phyloP scores from a whole-genome alignment of 2,888 invertebrate species.

The Ommatoiulus sabulosus region DNA sequence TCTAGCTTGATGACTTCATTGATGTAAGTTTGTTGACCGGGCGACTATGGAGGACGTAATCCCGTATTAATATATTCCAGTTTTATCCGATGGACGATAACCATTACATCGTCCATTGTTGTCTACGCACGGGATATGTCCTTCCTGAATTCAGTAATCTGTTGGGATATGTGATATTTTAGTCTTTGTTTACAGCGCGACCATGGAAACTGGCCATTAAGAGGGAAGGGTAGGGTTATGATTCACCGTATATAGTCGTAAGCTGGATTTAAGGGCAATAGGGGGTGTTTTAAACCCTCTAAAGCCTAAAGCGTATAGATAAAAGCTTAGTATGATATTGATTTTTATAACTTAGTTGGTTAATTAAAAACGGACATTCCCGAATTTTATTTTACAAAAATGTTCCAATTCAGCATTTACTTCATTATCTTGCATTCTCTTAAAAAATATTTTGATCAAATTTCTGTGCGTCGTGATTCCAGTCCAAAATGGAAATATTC shows the following conservation, averaged over 20 bases:
- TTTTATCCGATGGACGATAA: conserved; percentile 4
- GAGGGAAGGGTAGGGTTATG: neutral
- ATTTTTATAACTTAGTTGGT: too few species aligned
- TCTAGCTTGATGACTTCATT: neutral
- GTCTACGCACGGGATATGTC: neutral
- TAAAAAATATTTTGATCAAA: too few species aligned
- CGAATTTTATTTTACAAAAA: too few species aligned
- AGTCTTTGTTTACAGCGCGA: neutral
- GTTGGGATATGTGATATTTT: neutral
- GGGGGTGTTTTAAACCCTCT: too few species aligned
- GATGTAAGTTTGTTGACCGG: neutral
- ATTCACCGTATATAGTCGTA: neutral
- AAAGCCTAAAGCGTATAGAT: too few species aligned
- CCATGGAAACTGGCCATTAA: conserved; percentile 36
- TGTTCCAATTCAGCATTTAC: too few species aligned
- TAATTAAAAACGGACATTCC: too few species aligned
- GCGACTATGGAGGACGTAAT: neutral
- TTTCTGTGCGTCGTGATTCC: too few species aligned
- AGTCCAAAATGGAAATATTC: too few species aligned
- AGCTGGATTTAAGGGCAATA: neutral
- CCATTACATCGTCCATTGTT: neutral
- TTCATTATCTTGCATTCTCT: too few species aligned
- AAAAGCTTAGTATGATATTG: too few species aligned
- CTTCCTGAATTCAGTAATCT: conserved; percentile 9
- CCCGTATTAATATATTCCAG: neutral